Conservation (phyloP, 2,888 invertebrate species). For the Digitonthophagus gazella region DNA sequence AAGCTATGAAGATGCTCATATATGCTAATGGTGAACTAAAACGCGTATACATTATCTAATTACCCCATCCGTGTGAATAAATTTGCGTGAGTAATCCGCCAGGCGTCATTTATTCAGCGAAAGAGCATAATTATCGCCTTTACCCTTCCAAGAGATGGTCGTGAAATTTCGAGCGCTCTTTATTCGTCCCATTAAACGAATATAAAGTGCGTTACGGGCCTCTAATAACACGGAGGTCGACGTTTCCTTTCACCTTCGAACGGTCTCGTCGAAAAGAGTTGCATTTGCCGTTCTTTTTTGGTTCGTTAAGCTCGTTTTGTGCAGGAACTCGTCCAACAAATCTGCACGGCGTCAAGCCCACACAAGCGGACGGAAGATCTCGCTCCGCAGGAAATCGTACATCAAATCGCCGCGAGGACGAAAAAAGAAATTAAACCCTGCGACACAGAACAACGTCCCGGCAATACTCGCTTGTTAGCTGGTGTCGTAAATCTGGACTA, state of each 20-base stretch:
- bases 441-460: neutral
- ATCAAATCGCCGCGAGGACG: neutral
- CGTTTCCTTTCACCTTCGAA: neutral
- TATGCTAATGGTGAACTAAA: neutral
- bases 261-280: neutral
- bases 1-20: neutral
- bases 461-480: neutral
- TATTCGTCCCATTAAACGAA: conserved; percentile 13
- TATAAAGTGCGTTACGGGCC: conserved; percentile 6
- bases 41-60: neutral
- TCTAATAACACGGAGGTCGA: conserved; percentile 5
- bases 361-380: neutral
- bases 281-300: neutral
- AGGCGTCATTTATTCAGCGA: conserved; percentile 10
- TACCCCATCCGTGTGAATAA: neutral
- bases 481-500: neutral
- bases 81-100: conserved; percentile 9
- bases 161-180: conserved; percentile 7
- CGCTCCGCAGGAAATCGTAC: neutral
- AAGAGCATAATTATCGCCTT: conserved; percentile 9
- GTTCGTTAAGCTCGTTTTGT: neutral
- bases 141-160: conserved; percentile 3
- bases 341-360: neutral
- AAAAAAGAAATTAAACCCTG: neutral
- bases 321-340: neutral